These are phyloP conservation scores for Rousettus madagascariensis DNA, from an alignment of 2,797 vertebrate genomes.

Conservation along the genomic window DNA sequence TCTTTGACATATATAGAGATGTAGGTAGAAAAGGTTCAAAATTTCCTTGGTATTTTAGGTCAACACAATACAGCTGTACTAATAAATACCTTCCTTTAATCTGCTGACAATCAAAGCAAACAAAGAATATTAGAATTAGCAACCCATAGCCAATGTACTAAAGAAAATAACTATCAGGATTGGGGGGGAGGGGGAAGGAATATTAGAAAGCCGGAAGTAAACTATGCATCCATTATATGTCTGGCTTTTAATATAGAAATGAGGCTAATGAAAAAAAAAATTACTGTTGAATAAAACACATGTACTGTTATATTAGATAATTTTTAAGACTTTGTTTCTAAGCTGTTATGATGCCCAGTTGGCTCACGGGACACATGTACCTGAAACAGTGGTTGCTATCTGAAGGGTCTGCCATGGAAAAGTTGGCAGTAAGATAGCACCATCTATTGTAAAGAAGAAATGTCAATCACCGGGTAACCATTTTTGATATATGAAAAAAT, in stretches of 20 bases:
- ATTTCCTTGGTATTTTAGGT: not conserved
- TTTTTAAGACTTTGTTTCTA: constrained; percentile 10
- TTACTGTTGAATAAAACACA: not conserved
- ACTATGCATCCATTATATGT: not conserved
- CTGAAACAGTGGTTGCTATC: not conserved
- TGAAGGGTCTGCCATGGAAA: not conserved
- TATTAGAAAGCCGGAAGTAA: not conserved
- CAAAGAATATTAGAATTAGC: not conserved
- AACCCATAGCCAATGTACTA: too few relatives aligned
- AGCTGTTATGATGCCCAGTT: not conserved
- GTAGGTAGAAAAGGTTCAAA: not conserved
- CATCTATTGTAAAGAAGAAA: constrained; percentile 46
- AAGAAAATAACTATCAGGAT: too few relatives aligned
- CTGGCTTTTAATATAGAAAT: not conserved
- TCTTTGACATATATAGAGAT: constrained; percentile 35
- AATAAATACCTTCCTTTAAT: not conserved
- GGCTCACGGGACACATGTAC: not conserved
- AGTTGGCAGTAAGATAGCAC: not conserved
- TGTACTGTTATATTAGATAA: not conserved
- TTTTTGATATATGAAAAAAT: not conserved
- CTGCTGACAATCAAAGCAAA: not conserved
- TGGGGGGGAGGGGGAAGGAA: not conserved
- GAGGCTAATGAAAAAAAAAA: not conserved
- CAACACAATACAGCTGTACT: not conserved
- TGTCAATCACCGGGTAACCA: not conserved